Conservation (phyloP, 1,140 invertebrate species). For the Ceratina australensis region DNA sequence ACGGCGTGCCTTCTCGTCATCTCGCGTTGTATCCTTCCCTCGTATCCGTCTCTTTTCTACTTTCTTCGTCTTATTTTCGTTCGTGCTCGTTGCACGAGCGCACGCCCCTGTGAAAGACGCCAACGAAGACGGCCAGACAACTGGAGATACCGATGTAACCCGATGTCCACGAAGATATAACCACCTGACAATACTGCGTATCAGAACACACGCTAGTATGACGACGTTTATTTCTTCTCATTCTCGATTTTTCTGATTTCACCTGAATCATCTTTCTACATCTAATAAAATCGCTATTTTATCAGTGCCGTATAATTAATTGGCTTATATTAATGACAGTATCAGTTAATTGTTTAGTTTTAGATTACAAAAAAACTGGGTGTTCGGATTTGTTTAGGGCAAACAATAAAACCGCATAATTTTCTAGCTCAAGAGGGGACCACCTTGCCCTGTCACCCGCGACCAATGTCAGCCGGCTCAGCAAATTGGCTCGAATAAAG, state of each 20-base stretch:
- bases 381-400: too few relatives aligned
- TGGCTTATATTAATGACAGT: too few relatives aligned
- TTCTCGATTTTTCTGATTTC: neutral
- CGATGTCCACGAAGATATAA: constrained; percentile 2
- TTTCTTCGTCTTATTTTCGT: constrained; percentile 33
- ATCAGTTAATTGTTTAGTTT: too few relatives aligned
- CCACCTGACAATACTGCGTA: constrained; percentile 30
- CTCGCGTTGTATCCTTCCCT: constrained; percentile 3
- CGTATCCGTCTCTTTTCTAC: constrained; percentile 33
- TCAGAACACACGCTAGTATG: neutral
- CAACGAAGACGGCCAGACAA: constrained; percentile 10
- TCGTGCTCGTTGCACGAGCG: constrained; percentile 5
- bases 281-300: neutral
- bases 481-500: constrained; percentile 28
- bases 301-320: too few relatives aligned
- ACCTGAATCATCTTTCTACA: neutral
- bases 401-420: too few relatives aligned
- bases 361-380: too few relatives aligned
- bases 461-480: neutral
- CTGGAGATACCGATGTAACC: constrained; percentile 17
- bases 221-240: constrained; percentile 19
- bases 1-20: constrained; percentile 34
- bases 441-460: neutral
- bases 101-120: constrained; percentile 43
- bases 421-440: too few relatives aligned